phyloP scores from a whole-genome alignment of 2,888 invertebrate species.

The Abrostola tripartita region DNA sequence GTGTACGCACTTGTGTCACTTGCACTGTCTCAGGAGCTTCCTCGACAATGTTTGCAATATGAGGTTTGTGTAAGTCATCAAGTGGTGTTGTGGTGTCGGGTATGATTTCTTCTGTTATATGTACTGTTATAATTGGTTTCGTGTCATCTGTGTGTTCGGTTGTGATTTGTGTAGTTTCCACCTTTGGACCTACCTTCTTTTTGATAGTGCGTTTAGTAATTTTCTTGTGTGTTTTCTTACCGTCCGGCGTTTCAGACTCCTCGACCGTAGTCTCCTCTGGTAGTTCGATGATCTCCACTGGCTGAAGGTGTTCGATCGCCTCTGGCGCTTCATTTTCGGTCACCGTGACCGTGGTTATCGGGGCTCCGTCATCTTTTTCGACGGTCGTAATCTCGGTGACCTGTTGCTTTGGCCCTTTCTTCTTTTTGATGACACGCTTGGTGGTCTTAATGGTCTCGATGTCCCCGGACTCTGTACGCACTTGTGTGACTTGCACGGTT shows the following conservation, averaged over 20 bases:
- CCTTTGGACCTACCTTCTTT: slow-evolving; percentile 2
- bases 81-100: background rate
- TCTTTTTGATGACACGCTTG: slow-evolving; percentile 59
- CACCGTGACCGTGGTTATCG: slow-evolving; percentile 8
- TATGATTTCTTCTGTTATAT: background rate
- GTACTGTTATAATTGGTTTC: background rate
- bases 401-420: slow-evolving; percentile 11
- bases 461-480: slow-evolving; percentile 13
- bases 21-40: slow-evolving; percentile 20
- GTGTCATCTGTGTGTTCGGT: background rate
- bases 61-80: background rate
- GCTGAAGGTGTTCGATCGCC: background rate
- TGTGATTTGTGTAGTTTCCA: background rate
- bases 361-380: slow-evolving; percentile 15
- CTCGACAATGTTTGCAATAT: slow-evolving; percentile 3
- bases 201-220: slow-evolving; percentile 2
- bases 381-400: slow-evolving; percentile 16
- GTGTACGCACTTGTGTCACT: slow-evolving; percentile 13
- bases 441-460: slow-evolving; percentile 17
- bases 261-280: slow-evolving; percentile 16
- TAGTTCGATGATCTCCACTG: slow-evolving; percentile 2
- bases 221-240: slow-evolving; percentile 11
- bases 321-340: slow-evolving; percentile 11
- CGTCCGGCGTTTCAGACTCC: slow-evolving; percentile 5
- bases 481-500: slow-evolving; percentile 13